These are phyloP conservation scores for Brachionus angularis DNA, from an alignment of 1,140 invertebrate genomes.

Conservation along the genomic window DNA sequence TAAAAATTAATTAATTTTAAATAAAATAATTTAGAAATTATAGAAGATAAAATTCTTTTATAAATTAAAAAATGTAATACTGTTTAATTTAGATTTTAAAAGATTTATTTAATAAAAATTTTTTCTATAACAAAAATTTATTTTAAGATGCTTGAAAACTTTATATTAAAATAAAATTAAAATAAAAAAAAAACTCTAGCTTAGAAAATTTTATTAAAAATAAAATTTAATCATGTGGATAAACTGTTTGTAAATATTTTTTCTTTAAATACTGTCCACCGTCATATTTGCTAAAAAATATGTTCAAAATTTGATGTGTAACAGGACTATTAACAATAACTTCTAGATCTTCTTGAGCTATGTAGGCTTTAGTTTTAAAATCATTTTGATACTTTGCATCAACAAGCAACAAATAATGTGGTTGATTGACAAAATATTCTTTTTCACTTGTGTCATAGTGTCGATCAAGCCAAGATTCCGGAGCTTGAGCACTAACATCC, in stretches of 20 bases:
- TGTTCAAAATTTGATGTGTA: constrained; percentile 14
- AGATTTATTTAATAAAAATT: too few species aligned
- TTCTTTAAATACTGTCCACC: constrained; percentile 32
- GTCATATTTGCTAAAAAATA: constrained; percentile 8
- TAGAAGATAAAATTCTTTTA: too few species aligned
- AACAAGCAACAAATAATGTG: constrained; percentile 28
- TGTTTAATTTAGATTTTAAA: too few species aligned
- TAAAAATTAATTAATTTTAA: too few species aligned
- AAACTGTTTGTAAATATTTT: constrained; percentile 33
- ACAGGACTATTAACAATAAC: not conserved
- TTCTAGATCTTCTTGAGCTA: constrained; percentile 26
- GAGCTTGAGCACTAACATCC: constrained; percentile 58
- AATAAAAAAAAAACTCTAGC: too few species aligned
- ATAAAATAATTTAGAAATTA: too few species aligned
- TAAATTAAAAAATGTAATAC: too few species aligned
- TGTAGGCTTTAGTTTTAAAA: not conserved
- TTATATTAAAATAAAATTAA: too few species aligned
- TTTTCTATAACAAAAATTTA: too few species aligned
- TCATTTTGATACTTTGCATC: constrained; percentile 18
- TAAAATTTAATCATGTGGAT: constrained; percentile 42
- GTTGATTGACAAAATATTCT: constrained; percentile 12
- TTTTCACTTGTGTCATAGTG: constrained; percentile 47
- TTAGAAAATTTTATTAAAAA: too few species aligned
- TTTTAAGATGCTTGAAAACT: too few species aligned
- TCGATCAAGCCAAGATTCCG: constrained; percentile 50